Evolutionary conservation across 1,140 invertebrate species (phyloP), one percentile per base, ranked within the genome.

Genomic region (Dysdera silvatica): DNA sequence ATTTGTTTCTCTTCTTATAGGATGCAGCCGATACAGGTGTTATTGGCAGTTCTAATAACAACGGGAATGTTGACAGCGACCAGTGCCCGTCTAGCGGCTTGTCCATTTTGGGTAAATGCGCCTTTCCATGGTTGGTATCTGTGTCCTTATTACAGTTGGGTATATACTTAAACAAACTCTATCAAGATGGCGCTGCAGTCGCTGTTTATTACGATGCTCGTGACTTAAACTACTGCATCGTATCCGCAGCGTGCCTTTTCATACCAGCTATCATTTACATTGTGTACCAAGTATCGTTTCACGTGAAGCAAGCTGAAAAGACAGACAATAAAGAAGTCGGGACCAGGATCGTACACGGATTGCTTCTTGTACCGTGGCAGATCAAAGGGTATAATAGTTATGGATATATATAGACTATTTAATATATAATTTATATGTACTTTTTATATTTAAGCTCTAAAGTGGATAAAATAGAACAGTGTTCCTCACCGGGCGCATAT

Each of bases 341-440:
- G 0, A 72, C 71, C 3, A 67, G 65, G 40, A 58, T 68, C n/a
- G 67, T 72, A 6, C 61, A 71, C 28, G 71, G 67, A 33, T 16
- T 69, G 20, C 31, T 72, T 14, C 48, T 72, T n/a, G 61, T 71
- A 16, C 70, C 70, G 20, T 72, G 71, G 71, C 71, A 72, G 55
- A 72, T 72, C 16, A 72, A 72, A 57, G 59, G 70, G 54, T 69
- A 67, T 20, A 57, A 28, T 37, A 8, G 18, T 58, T 40, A 12
- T 14, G n/a, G 18, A 45, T 24, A 58, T 20, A 31, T 6, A 5
- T 47, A n/a, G n/a, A n/a, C n/a, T n/a, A n/a, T n/a, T n/a, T n/a
- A n/a, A n/a, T n/a, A n/a, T n/a, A n/a, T n/a, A n/a, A n/a, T n/a
- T n/a, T n/a, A n/a, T n/a, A n/a, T n/a, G n/a, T n/a, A n/a, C n/a